Percentiles rank a stretch among this genome's conserved stretches.
These are phyloP conservation scores for Mobula hypostoma DNA, from an alignment of 2,113 vertebrate species.

Conservation along the genomic window DNA sequence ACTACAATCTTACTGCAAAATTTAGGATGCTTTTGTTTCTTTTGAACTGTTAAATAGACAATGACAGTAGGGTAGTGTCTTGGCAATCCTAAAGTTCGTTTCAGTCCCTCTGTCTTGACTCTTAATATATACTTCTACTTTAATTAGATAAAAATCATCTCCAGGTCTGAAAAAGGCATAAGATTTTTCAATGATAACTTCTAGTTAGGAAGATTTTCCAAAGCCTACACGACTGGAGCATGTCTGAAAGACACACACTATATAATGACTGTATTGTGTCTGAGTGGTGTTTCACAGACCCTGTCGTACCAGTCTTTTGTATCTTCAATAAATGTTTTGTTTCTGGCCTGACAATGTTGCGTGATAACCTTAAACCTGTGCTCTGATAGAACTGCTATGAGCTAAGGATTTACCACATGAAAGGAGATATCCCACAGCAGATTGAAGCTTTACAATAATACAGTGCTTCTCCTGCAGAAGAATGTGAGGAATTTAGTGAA, in stretches of 20 bases:
- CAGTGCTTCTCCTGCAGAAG: background rate
- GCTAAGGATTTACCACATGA: background rate
- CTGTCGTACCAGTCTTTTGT: background rate
- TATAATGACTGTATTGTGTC: background rate
- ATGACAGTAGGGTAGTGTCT: background rate
- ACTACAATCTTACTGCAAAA: background rate
- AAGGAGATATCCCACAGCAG: background rate
- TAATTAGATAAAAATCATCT: background rate
- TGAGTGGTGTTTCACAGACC: background rate
- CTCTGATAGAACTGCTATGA: conserved; percentile 1
- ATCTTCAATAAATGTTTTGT: conserved; percentile 22
- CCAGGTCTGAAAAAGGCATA: background rate
- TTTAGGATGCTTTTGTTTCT: background rate
- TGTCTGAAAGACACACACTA: background rate
- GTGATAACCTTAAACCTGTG: background rate
- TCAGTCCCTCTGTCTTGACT: background rate
- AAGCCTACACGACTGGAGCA: background rate
- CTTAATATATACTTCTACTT: background rate
- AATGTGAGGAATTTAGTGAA: background rate
- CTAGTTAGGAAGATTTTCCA: background rate
- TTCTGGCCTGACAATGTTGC: background rate
- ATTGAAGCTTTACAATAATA: conserved; percentile 3
- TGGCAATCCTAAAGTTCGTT: background rate
- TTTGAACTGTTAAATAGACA: background rate
- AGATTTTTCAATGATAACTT: background rate